These are phyloP conservation scores for Acanthopleura granulata DNA, from an alignment of 2,888 invertebrate species.

Conservation along the genomic window DNA sequence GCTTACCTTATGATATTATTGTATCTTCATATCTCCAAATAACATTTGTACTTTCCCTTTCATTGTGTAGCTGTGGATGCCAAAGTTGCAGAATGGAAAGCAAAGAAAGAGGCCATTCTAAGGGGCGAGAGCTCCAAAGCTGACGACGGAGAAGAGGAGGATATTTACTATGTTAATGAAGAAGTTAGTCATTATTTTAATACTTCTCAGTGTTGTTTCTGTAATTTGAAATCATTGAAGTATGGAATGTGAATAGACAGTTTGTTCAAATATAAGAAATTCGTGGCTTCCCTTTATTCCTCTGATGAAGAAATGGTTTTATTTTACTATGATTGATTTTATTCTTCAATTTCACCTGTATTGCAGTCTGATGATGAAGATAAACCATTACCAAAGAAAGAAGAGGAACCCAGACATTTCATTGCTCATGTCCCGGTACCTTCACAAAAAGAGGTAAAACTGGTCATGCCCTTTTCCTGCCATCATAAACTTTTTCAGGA, in stretches of 20 bases:
- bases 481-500: too few species aligned
- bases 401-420: constrained; percentile 71
- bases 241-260: too few species aligned
- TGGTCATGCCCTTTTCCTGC: too few species aligned
- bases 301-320: too few species aligned
- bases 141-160: constrained; percentile 75
- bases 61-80: constrained; percentile 71
- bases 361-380: constrained; percentile 56
- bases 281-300: not conserved
- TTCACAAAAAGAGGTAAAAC: constrained; percentile 83
- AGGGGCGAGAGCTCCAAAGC: constrained; percentile 53
- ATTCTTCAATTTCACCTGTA: constrained; percentile 13
- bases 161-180: constrained; percentile 77
- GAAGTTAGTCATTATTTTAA: constrained; percentile 19
- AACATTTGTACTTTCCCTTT: too few species aligned
- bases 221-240: too few species aligned
- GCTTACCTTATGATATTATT: too few species aligned
- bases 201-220: not conserved
- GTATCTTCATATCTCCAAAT: too few species aligned
- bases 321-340: not conserved
- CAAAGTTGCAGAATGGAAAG: constrained; percentile 82
- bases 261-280: too few species aligned
- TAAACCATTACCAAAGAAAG: constrained; percentile 33
- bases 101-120: constrained; percentile 69
- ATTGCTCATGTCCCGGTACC: constrained; percentile 93